Evolutionary conservation across 2,113 vertebrate species (phyloP).

Genomic region (Thomomys bottae): DNA sequence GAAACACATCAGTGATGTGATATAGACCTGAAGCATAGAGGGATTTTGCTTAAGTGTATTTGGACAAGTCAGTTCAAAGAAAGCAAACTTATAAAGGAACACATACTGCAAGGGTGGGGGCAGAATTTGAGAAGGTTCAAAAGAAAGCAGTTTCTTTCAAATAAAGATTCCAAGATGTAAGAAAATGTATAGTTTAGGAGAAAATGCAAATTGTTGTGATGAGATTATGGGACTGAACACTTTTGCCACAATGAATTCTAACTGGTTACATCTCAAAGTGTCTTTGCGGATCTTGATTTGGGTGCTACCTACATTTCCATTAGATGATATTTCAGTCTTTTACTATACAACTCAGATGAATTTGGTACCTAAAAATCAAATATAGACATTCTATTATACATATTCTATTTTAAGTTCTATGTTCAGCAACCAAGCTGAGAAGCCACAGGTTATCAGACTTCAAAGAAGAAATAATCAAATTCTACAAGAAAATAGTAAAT

Average conservation of each 20-base stretch:
- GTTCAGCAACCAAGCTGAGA: background rate
- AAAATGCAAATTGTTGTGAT: conserved; percentile 31
- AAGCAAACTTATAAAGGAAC: background rate
- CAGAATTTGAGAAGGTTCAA: background rate
- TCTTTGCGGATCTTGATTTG: background rate
- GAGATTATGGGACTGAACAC: background rate
- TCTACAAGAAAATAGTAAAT: background rate
- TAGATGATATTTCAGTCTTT: background rate
- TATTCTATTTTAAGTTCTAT: background rate
- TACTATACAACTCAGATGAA: background rate
- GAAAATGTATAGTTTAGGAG: background rate
- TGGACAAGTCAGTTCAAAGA: background rate
- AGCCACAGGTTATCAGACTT: background rate
- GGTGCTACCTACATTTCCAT: background rate
- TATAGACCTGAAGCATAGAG: background rate
- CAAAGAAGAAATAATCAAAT: background rate
- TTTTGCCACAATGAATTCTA: conserved; percentile 39
- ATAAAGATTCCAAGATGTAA: conserved; percentile 27
- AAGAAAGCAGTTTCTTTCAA: conserved; percentile 21
- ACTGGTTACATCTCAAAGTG: conserved; percentile 43
- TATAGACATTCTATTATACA: background rate
- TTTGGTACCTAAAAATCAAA: background rate
- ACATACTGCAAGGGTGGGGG: background rate
- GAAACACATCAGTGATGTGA: background rate
- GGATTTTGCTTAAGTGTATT: background rate